A percentile compares a stretch with the other conserved stretches of the same genome.
Conservation (phyloP, 2,113 vertebrate genomes). For the Sakesphorus luctuosus region DNA sequence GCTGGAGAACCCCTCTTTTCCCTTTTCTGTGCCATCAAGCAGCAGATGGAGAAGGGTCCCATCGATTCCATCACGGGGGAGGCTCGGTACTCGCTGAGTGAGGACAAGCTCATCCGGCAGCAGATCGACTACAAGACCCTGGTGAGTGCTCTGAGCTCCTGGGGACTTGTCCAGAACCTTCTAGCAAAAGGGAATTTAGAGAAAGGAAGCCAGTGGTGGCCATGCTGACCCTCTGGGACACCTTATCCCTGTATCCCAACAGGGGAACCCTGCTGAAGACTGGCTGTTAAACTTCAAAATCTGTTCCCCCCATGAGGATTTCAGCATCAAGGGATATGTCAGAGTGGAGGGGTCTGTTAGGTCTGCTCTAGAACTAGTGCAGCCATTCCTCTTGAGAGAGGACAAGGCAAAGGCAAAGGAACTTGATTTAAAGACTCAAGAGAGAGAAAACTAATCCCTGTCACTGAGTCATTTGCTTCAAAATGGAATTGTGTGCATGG, state of each 20-base stretch:
- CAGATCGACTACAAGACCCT: constrained; percentile 99
- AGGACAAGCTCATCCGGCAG: constrained; percentile 98
- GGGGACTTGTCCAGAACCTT: background rate
- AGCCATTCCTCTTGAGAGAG: background rate
- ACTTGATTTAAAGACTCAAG: background rate
- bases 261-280: background rate
- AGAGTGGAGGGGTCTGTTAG: background rate
- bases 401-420: background rate
- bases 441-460: background rate
- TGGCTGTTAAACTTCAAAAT: no score
- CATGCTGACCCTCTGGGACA: background rate
- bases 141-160: constrained; percentile 77
- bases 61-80: constrained; percentile 97
- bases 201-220: background rate
- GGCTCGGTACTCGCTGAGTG: constrained; percentile 94
- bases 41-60: constrained; percentile 96
- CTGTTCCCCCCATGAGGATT: background rate
- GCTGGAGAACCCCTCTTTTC: constrained; percentile 98
- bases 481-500: background rate
- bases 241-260: background rate
- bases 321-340: background rate
- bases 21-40: constrained; percentile 98
- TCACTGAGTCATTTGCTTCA: background rate
- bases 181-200: background rate
- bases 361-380: background rate